Base-by-base conservation (phyloP, 2,797 vertebrate species). In the Falco naumanni region DNA sequence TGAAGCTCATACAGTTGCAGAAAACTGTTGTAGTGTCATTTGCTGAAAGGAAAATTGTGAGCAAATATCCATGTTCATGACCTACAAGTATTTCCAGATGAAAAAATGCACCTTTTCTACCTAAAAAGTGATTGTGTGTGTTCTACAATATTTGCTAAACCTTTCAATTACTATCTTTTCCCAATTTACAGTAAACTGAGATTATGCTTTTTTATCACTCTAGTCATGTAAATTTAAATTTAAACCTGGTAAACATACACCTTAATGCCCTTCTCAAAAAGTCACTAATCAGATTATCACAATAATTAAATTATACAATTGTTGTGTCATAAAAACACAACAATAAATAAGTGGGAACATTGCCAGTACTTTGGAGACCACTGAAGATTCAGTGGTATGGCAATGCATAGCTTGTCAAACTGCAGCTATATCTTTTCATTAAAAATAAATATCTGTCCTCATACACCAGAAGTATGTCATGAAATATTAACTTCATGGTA, bases 1-100 rank as follows among this genome's bases (percentile, higher is more conserved):
- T 25, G 41, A 54, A 65, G 11, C 18, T 74, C 37, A 31, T 2
- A 20, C 2, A 57, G 11, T 9, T 61, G 59, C 63, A 72, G 66
- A 51, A 79, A 84, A 47, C 6, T 41, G 2, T 22, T 45, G 20
- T 45, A 53, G 13, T 8, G 4, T 63, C 25, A 16, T 25, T 72
- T 13, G 29, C 15, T 60, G 26, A 41, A 66, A 74, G 20, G 19
- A 63, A 61, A 83, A 80, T 22, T 34, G 16, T 59, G 39, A 59
- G 17, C 21, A 56, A 74, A 56, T 41, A 77, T 12, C 12, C 33
- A n/a, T 37, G 22, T 14, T 82, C 25, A 13, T 47, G 28, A 72
- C 22, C 11, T 68, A 1, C 1, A 2, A 71, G 29, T 20, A 43
- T 13, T 25, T 19, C 1, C 4, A 91, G 25, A 33, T 66, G 3